Percentiles rank a stretch among this genome's conserved stretches.
These are phyloP conservation scores for Synergus itoensis DNA, from an alignment of 2,888 invertebrate species.

Conservation along the genomic window DNA sequence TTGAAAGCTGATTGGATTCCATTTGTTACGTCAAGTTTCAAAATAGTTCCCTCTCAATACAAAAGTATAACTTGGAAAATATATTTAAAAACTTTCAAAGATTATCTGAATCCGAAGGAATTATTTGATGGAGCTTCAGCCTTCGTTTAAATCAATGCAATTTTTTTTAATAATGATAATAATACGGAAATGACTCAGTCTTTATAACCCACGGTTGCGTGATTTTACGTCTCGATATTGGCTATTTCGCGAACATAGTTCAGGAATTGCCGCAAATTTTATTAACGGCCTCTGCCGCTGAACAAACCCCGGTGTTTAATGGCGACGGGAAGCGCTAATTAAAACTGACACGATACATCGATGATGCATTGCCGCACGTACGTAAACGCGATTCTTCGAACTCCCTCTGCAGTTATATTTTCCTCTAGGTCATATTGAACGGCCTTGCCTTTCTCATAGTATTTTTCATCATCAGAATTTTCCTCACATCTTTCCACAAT, in stretches of 20 bases:
- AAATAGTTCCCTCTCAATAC: neutral
- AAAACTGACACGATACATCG: slow-evolving; percentile 66
- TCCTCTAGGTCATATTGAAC: neutral
- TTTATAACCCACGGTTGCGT: slow-evolving; percentile 20
- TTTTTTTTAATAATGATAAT: neutral
- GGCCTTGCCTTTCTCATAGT: neutral
- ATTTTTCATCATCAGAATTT: neutral
- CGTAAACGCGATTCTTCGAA: slow-evolving; percentile 25
- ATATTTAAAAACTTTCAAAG: no score
- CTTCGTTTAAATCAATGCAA: neutral
- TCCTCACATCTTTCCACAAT: neutral
- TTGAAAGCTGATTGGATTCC: neutral
- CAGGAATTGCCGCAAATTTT: slow-evolving; percentile 59
- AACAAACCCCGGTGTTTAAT: slow-evolving; percentile 62
- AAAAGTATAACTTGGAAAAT: no score
- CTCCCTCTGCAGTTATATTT: neutral
- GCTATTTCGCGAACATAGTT: slow-evolving; percentile 34
- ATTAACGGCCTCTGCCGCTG: slow-evolving; percentile 63
- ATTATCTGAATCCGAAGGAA: no score
- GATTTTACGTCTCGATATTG: slow-evolving; percentile 34
- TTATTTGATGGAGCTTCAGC: no score
- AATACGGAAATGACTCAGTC: neutral
- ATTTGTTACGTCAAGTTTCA: neutral
- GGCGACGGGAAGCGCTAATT: slow-evolving; percentile 66
- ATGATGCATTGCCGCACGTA: slow-evolving; percentile 56